A percentile compares a stretch with the other conserved stretches of the same genome.
Conservation (phyloP, 1,140 invertebrate species). For the Andrena cerasifolii region DNA sequence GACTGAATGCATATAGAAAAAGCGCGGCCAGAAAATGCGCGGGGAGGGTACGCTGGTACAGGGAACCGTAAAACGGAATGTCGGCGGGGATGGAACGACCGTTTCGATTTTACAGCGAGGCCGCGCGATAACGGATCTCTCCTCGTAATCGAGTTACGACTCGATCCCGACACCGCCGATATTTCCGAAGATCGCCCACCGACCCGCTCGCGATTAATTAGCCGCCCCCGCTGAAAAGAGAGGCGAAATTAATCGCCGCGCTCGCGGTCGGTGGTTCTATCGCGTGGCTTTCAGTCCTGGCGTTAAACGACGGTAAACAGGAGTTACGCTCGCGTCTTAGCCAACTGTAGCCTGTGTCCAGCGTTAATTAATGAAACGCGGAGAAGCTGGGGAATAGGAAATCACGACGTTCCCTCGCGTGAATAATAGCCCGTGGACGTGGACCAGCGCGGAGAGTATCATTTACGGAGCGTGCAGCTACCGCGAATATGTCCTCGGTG, state of each 20-base stretch:
- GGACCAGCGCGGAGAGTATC: conserved; percentile 14
- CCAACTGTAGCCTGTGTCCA: neutral
- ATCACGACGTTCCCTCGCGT: neutral
- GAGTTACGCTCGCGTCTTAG: conserved; percentile 2
- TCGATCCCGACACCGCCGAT: neutral
- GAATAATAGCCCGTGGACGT: conserved; percentile 10
- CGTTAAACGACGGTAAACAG: neutral
- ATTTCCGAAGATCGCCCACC: neutral
- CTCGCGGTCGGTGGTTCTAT: neutral
- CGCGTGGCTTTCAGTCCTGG: neutral
- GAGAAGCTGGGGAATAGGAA: neutral
- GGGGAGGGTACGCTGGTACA: too few relatives aligned
- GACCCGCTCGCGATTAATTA: conserved; percentile 26
- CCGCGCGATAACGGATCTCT: conserved; percentile 5
- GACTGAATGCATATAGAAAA: neutral
- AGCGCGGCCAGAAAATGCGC: neutral
- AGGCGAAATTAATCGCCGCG: conserved; percentile 19
- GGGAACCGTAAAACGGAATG: neutral
- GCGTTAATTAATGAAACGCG: conserved; percentile 34
- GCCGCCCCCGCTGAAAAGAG: conserved; percentile 2
- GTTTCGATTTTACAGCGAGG: neutral
- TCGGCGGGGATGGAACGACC: neutral
- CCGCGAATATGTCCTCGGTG: conserved; percentile 10
- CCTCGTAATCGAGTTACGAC: conserved; percentile 13
- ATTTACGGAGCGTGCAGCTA: conserved; percentile 1